phyloP scores from a whole-genome alignment of 1,140 invertebrate species.

The Bemisia tabaci region DNA sequence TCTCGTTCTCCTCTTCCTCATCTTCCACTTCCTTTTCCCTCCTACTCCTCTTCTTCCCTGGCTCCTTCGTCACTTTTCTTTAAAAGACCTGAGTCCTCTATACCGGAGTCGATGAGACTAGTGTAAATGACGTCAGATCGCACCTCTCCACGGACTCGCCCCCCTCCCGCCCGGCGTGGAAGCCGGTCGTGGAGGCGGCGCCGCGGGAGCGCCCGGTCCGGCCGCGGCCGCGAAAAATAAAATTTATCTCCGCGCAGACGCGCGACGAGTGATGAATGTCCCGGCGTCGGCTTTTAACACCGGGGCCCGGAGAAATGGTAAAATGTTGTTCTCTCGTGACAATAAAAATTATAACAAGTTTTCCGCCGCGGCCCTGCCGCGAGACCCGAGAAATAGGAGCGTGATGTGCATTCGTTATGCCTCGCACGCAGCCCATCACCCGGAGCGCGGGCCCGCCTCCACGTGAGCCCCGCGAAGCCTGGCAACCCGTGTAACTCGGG shows the following conservation, averaged over 20 bases:
- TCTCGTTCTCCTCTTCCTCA: neutral
- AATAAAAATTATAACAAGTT: conserved; percentile 1
- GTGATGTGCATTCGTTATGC: neutral
- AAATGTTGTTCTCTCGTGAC: neutral
- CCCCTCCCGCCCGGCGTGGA: no score
- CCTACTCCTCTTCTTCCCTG: neutral
- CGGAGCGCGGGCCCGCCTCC: no score
- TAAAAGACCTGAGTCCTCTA: no score
- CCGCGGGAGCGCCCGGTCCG: no score
- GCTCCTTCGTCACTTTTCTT: neutral
- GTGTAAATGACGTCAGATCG: no score
- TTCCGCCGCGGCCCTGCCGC: neutral
- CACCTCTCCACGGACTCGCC: no score
- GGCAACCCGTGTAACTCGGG: no score
- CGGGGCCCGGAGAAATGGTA: neutral
- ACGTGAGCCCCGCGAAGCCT: no score
- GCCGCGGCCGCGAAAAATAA: no score
- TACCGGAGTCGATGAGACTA: no score
- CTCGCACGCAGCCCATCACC: no score
- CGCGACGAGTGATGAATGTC: neutral
- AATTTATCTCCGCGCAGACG: neutral
- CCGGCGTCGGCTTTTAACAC: neutral
- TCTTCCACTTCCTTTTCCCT: neutral
- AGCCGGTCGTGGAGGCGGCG: no score
- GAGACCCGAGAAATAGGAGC: neutral